Base-by-base conservation (phyloP, 1,140 invertebrate genomes). In the Procambarus clarkii region DNA sequence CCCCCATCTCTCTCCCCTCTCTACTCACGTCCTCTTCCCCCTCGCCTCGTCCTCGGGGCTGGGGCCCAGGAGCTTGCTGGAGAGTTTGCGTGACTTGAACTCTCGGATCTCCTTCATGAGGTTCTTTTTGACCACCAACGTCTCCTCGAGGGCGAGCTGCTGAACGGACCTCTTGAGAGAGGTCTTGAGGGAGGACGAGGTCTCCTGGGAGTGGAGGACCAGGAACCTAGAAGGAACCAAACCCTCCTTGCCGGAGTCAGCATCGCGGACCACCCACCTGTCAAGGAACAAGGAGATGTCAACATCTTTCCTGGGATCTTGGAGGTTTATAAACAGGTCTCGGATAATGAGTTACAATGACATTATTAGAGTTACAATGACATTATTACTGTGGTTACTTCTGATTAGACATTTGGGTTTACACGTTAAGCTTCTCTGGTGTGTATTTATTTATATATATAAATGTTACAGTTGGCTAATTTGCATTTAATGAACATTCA, bases 1-100 rank as follows among this genome's bases (percentile, higher is more conserved):
- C 3, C 21, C n/a, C n/a, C 24, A 74, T 34, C 34, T 7, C 21
- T 9, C 24, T 58, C 50, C 44, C 45, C 0, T 4, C 18, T 0
- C 1, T 71, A 90, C 92, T 86, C 46, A 93, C 92, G 86, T 86
- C n/a, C 92, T 79, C 82, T 93, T 93, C 18, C 81, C 81, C 7
- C 90, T 85, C 2, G 92, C 92, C 58, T 93, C 90, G 58, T 93
- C 92, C 60, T 93, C 92, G 21, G 92, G 86, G 9, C 85, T 79
- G 11, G 89, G 88, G 7, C 88, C 92, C 13, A 93, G 80, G 24
- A 91, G 58, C 76, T 82, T 77, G 76, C 90, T 92, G 1, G 86
- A 86, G 15, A 85, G 84, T 50, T 93, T 93, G n/a, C 89, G 44
- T 2, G 80, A 58, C 77, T 92, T 88, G 78, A 71, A 90, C 21